phyloP scores from a whole-genome alignment of 1,140 invertebrate genomes.

The Heliconius hewitsoni region DNA sequence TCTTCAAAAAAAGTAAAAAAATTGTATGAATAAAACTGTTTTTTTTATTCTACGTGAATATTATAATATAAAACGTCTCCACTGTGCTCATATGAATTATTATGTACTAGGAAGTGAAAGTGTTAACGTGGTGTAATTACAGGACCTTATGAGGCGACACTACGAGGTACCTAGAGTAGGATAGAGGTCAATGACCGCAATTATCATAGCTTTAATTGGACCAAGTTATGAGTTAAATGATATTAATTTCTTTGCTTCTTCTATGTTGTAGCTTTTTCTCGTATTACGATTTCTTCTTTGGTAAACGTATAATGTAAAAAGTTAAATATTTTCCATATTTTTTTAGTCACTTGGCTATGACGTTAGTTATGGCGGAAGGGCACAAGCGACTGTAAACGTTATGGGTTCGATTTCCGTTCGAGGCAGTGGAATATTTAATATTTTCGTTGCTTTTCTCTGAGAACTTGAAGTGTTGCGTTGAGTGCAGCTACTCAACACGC shows the following conservation, averaged over 20 bases:
- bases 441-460: accelerated
- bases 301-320: too few species aligned
- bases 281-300: background rate
- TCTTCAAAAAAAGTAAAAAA: too few species aligned
- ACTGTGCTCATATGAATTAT: slow-evolving; percentile 7
- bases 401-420: too few species aligned
- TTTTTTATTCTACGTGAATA: too few species aligned
- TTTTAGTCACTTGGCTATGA: too few species aligned
- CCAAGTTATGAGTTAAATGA: background rate
- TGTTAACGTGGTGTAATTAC: slow-evolving; percentile 18
- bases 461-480: too few species aligned
- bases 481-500: too few species aligned
- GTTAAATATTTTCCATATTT: too few species aligned
- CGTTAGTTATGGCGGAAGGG: too few species aligned
- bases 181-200: slow-evolving; percentile 23
- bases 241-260: background rate
- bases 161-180: slow-evolving; percentile 7
- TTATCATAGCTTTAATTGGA: slow-evolving; percentile 13
- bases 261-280: background rate
- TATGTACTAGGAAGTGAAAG: slow-evolving; percentile 34
- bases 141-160: slow-evolving; percentile 18
- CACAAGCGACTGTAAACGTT: too few species aligned
- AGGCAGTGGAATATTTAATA: too few species aligned
- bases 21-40: too few species aligned
- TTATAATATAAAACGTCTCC: background rate